phyloP scores from a whole-genome alignment of 2,888 invertebrate genomes.

The Protula sp. region DNA sequence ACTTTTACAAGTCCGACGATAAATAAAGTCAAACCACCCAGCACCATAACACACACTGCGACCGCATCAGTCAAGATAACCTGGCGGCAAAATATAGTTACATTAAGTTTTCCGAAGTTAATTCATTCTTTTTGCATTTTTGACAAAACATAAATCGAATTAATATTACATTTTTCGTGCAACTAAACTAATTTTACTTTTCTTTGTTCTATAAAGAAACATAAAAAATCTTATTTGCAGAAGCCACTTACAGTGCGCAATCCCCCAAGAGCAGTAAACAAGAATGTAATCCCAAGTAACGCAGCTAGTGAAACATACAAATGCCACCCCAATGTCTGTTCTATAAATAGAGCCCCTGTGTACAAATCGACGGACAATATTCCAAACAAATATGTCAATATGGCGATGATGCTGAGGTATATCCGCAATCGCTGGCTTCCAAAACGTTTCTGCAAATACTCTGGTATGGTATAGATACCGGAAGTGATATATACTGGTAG shows the following conservation, averaged over 20 bases:
- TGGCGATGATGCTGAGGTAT: conserved; percentile 17
- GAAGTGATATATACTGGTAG: conserved; percentile 57
- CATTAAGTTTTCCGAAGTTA: no score
- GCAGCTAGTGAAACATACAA: conserved; percentile 45
- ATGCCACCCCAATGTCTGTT: conserved; percentile 39
- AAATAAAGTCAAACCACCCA: conserved; percentile 14
- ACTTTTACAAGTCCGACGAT: conserved; percentile 14
- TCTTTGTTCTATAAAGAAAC: no score
- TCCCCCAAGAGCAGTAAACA: conserved; percentile 32
- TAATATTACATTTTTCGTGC: no score
- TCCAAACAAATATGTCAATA: conserved; percentile 17
- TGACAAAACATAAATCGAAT: no score
- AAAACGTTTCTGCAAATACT: conserved; percentile 18
- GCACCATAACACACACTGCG: no score
- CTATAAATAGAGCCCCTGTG: conserved; percentile 39
- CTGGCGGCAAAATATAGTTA: no score
- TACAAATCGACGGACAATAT: conserved; percentile 28
- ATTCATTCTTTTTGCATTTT: no score
- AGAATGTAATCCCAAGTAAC: conserved; percentile 37
- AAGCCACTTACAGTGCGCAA: neutral
- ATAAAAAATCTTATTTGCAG: no score
- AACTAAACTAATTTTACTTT: no score
- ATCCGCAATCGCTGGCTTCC: conserved; percentile 15
- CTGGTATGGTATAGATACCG: conserved; percentile 30
- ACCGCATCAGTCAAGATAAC: no score